phyloP scores from a whole-genome alignment of 2,888 invertebrate species.

The Dastarcus helophoroides region DNA sequence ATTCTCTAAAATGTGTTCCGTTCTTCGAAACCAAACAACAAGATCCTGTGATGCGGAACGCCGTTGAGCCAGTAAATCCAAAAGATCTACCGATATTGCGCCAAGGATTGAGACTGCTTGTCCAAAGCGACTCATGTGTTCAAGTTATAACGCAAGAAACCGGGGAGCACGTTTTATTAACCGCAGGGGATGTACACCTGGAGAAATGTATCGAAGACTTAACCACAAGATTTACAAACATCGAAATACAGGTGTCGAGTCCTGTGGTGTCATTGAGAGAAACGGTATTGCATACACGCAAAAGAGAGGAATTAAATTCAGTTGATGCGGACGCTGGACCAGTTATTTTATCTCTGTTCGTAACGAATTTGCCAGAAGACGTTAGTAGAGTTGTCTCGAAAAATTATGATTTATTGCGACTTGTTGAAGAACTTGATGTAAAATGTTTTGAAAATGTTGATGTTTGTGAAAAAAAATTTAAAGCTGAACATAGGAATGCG shows the following conservation, averaged over 20 bases:
- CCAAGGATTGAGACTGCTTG: conserved; percentile 70
- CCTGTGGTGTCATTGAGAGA: conserved; percentile 96
- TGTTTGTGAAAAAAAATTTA: conserved; percentile 21
- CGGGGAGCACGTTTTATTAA: conserved; percentile 89
- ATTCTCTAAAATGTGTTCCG: conserved; percentile 69
- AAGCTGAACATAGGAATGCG: conserved; percentile 19
- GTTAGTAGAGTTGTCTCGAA: conserved; percentile 62
- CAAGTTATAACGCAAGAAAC: conserved; percentile 82
- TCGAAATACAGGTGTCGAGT: conserved; percentile 80
- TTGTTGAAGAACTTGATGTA: conserved; percentile 37
- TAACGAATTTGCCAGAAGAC: conserved; percentile 61
- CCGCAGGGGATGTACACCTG: conserved; percentile 94
- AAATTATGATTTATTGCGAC: conserved; percentile 59
- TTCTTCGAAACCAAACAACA: conserved; percentile 75
- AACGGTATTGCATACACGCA: conserved; percentile 74
- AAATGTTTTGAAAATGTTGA: conserved; percentile 21
- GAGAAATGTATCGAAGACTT: conserved; percentile 93
- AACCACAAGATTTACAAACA: conserved; percentile 66
- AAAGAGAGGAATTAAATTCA: conserved; percentile 42
- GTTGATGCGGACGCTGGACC: conserved; percentile 15
- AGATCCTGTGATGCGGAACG: conserved; percentile 81
- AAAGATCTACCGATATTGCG: conserved; percentile 64
- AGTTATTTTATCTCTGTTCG: conserved; percentile 54
- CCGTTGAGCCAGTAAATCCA: conserved; percentile 76
- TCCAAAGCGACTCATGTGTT: conserved; percentile 92